Base-by-base conservation (phyloP, 2,888 invertebrate species). In the Liodrosophila aerea region DNA sequence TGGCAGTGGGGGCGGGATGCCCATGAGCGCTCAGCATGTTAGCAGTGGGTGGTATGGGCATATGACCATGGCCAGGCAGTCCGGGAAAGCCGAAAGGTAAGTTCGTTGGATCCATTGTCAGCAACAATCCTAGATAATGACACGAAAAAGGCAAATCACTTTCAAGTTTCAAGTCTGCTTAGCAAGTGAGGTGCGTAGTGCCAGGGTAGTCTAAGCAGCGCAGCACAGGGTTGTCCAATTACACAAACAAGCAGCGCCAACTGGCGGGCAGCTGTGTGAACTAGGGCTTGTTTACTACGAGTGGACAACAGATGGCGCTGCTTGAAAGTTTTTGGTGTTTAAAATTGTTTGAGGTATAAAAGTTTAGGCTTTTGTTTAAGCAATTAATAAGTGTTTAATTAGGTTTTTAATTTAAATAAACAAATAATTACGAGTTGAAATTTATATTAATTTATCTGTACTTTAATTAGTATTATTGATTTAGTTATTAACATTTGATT, bases 21-120 rank as follows among this genome's bases (percentile, higher is more conserved):
- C 73, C 80, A 67, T 87, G 71, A 33, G 64, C 76, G 2, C 75
- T 68, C 47, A 85, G 57, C 61, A 90, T 64, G 22, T 88, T 88
- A 47, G 89, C 82, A 4, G 88, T 87, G 27, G 87, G 87, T 12
- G 89, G 88, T 66, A 89, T 87, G 39, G 85, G 87, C 63, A 88
- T 75, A 30, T 88, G 89, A 16, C 86, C 77, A 56, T 89, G 89
- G 1, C 85, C 83, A n/a, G 89, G 87, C 27, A 90, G 70, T 1
- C 81, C 81, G 27, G 88, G 87, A 64, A 90, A 89, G 2, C 89
- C 89, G 36, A 90, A 90, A 0, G 88, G 77, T 47, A 89, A 68
- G 61, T 89, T 90, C 7, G 88, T 81, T 34, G 88, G 87, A 75
- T 90, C 89, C 89, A 90, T 90, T 62, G 44, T n/a, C 5, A 4